phyloP scores from a whole-genome alignment of 2,113 vertebrate species.

The Ginglymostoma cirratum region DNA sequence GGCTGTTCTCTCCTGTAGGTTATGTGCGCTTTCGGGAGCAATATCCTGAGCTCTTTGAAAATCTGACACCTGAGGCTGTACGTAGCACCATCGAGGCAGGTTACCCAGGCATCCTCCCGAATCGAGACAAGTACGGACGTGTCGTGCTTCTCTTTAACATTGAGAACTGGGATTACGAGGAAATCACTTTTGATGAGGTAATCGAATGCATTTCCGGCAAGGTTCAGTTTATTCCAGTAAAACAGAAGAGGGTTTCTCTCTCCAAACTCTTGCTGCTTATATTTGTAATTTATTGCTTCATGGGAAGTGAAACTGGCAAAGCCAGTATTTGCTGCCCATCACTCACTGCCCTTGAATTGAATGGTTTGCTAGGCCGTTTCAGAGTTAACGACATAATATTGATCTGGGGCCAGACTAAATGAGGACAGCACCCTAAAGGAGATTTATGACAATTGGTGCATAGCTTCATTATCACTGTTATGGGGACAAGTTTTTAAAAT shows the following conservation, averaged over 20 bases:
- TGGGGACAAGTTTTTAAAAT: no score
- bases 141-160: slow-evolving; percentile 95
- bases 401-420: no score
- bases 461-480: no score
- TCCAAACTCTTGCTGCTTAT: not conserved
- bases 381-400: no score
- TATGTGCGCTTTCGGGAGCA: slow-evolving; percentile 88
- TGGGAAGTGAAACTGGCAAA: no score
- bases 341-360: no score
- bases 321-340: no score
- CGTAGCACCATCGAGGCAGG: slow-evolving; percentile 91
- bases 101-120: slow-evolving; percentile 84
- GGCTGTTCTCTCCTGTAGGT: slow-evolving; percentile 53
- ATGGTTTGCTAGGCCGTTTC: no score
- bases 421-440: no score
- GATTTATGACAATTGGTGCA: no score
- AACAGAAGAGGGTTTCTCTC: not conserved
- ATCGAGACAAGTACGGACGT: slow-evolving; percentile 76
- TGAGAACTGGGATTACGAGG: slow-evolving; percentile 91
- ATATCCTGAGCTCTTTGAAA: slow-evolving; percentile 86
- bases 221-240: not conserved
- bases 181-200: slow-evolving; percentile 95
- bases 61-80: slow-evolving; percentile 76
- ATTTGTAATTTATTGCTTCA: no score
- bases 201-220: not conserved